Percentiles rank a stretch among this genome's conserved stretches.
Conservation (phyloP, 2,888 invertebrate species). For the Andrena chrysosceles region DNA sequence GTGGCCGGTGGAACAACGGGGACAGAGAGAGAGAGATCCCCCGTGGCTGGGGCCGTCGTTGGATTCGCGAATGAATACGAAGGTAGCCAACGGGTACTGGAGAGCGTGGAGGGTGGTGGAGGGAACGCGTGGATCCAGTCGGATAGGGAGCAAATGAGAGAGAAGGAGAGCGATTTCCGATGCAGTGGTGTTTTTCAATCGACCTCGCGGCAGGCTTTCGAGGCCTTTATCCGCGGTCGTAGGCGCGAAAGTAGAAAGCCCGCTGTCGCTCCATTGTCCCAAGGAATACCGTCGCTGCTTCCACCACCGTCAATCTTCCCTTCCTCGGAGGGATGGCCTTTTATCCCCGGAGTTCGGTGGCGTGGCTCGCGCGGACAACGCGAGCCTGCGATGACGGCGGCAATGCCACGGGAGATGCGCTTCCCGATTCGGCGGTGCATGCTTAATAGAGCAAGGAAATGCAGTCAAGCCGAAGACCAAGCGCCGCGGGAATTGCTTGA, state of each 20-base stretch:
- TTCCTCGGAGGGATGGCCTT: slow-evolving; percentile 51
- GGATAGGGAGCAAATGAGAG: slow-evolving; percentile 26
- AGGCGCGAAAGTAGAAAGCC: slow-evolving; percentile 68
- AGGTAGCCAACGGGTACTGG: slow-evolving; percentile 29
- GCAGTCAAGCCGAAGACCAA: slow-evolving; percentile 38
- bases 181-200: slow-evolving; percentile 78
- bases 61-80: slow-evolving; percentile 74
- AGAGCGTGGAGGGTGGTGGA: neutral
- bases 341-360: slow-evolving; percentile 64
- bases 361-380: slow-evolving; percentile 44
- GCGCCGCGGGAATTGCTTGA: slow-evolving; percentile 29
- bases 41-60: slow-evolving; percentile 8
- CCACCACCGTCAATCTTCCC: slow-evolving; percentile 21
- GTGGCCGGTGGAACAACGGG: slow-evolving; percentile 49
- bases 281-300: slow-evolving; percentile 43
- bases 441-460: slow-evolving; percentile 60
- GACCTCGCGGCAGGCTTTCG: slow-evolving; percentile 73
- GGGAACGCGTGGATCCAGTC: slow-evolving; percentile 24
- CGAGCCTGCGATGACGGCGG: slow-evolving; percentile 54
- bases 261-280: slow-evolving; percentile 68
- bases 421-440: slow-evolving; percentile 40
- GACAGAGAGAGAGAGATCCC: neutral
- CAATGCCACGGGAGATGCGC: slow-evolving; percentile 27
- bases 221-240: slow-evolving; percentile 69
- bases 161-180: slow-evolving; percentile 66